Evolutionary conservation across 1,140 invertebrate species (phyloP), one percentile per base, ranked within the genome.

Genomic region (Drosophila ananassae): DNA sequence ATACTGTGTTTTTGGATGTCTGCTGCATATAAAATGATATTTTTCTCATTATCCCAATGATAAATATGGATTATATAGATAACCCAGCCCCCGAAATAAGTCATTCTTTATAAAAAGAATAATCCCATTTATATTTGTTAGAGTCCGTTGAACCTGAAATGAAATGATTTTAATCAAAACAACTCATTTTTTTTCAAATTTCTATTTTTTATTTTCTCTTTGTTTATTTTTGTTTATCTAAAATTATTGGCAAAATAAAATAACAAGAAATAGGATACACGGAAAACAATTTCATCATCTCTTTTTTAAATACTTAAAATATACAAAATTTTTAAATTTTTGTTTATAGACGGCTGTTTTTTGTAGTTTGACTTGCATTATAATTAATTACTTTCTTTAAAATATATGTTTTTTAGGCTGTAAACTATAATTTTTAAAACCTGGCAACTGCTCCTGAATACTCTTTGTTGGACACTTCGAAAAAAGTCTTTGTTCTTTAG

Each of bases 251-350:
- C 73, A 32, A 82, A 82, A 75, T 79, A 69, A 83, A 83, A 83
- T 73, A 83, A 82, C 80, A 76, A 80, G 53, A 83, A 79, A 75
- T 74, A 63, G 81, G 73, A 67, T 53, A 79, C 68, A 75, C 47
- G 54, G 55, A 47, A 72, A 61, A 72, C 67, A 73, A 53, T 61
- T 53, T 39, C 9, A 41, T 72, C 39, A 24, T 53, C 50, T 60
- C 52, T 34, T 41, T 54, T 54, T 64, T 57, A 77, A 52, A 60
- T 60, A 68, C 68, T 67, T 39, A 73, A 78, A 80, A 62, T 67
- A 46, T 61, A 81, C 61, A 77, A 66, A 57, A 57, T 50, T 53
- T 41, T 53, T 63, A 77, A 77, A 60, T 55, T 6, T 67, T 44
- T 37, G 34, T 37, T 37, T 73, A 50, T 54, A 56, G 68, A 79